Base-by-base conservation (phyloP, 2,888 invertebrate genomes). In the Pharmacophagus antenor region DNA sequence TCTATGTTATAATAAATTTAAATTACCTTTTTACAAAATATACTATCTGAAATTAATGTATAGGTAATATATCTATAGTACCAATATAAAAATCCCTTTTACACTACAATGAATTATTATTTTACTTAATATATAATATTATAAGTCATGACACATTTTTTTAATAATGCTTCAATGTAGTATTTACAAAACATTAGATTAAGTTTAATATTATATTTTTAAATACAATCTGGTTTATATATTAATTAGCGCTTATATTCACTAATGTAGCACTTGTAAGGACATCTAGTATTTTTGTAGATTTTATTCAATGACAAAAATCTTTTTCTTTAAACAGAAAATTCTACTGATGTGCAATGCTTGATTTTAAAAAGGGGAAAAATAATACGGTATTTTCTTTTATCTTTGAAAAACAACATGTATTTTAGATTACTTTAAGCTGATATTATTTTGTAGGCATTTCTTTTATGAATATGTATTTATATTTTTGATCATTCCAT, bases 171-270 rank as follows among this genome's bases (percentile, higher is more conserved):
- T 46, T 52, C 20, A 42, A 5, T 54, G 15, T 61, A 63, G 56
- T 66, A 58, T 65, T 63, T 66, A 63, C 60, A 62, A 64, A 65
- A 65, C 62, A 62, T 37, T 54, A 27, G 53, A 41, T 48, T 58
- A 41, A 10, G 25, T 50, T 42, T 65, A 56, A 62, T 53, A 18
- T 42, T 54, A 27, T 52, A 22, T 49, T 56, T 15, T 47, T 15
- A 22, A 23, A 37, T 4, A 37, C 1, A n/a, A 37, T 5, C 3
- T 37, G 5, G 5, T 37, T 37, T n/a, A 37, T n/a, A 37, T 37
- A 37, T n/a, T 15, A 15, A n/a, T 37, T 37, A 37, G 3, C 15
- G n/a, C 1, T 37, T 1, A 37, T 37, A 37, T 37, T 37, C 37
- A 4, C n/a, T 15, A n/a, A 15, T 37, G 5, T 3, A 5, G n/a